A percentile compares a stretch with the other conserved stretches of the same genome.
Conservation (phyloP, 2,888 invertebrate species). For the Timema cristinae region DNA sequence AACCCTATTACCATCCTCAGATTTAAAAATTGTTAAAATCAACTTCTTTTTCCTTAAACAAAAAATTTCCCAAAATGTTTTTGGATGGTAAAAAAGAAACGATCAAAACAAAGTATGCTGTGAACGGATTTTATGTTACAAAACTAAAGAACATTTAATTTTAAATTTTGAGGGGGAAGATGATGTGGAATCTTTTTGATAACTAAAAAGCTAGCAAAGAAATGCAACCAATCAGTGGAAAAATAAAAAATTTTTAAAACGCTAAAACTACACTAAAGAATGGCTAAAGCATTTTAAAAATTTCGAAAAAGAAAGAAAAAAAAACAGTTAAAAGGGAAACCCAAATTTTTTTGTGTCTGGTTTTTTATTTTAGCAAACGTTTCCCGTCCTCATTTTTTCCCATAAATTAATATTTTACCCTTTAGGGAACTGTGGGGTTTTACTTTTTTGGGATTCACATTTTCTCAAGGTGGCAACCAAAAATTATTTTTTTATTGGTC, state of each 20-base stretch:
- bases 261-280: neutral
- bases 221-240: neutral
- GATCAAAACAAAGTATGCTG: neutral
- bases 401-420: neutral
- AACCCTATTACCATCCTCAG: neutral
- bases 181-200: neutral
- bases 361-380: neutral
- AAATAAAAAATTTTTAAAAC: neutral
- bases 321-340: neutral
- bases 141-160: constrained; percentile 6
- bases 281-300: neutral
- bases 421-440: neutral
- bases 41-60: neutral
- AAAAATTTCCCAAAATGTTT: neutral
- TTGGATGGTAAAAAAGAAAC: neutral
- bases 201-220: neutral
- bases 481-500: neutral
- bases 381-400: neutral
- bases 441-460: neutral
- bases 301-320: neutral
- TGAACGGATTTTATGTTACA: neutral
- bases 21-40: neutral
- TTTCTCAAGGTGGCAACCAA: too few relatives aligned
- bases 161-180: constrained; percentile 3
- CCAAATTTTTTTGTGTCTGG: neutral